phyloP scores from a whole-genome alignment of 2,888 invertebrate genomes.

The Cosmopolites sordidus region DNA sequence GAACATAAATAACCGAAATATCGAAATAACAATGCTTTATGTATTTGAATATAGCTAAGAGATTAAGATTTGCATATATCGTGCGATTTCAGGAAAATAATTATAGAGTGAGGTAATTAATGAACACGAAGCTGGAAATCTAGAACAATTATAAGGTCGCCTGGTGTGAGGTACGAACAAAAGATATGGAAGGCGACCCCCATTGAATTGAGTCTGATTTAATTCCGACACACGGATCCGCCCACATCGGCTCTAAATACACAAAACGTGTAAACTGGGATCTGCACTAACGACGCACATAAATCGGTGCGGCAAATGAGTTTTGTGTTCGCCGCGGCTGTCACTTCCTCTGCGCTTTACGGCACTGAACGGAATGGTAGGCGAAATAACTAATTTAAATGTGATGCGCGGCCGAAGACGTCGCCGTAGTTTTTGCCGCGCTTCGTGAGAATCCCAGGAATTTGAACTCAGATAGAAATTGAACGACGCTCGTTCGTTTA shows the following conservation, averaged over 20 bases:
- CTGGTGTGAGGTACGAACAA: too few relatives aligned
- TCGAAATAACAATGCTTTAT: too few relatives aligned
- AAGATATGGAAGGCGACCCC: too few relatives aligned
- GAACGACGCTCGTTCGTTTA: constrained; percentile 7
- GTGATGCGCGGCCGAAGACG: too few relatives aligned
- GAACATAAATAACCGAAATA: too few relatives aligned
- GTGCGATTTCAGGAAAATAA: too few relatives aligned
- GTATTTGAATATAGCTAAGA: too few relatives aligned
- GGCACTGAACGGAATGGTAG: constrained; percentile 14
- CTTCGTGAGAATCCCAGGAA: constrained; percentile 23
- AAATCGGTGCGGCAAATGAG: constrained; percentile 26
- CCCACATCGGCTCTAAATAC: constrained; percentile 1
- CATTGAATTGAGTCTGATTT: too few relatives aligned
- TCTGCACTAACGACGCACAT: constrained; percentile 23
- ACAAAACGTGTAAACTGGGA: constrained; percentile 5
- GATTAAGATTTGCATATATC: too few relatives aligned
- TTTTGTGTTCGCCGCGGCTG: constrained; percentile 18
- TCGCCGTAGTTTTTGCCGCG: constrained; percentile 8
- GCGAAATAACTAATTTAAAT: constrained; percentile 21
- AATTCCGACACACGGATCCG: background rate
- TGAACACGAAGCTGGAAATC: too few relatives aligned
- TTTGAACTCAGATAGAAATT: constrained; percentile 19
- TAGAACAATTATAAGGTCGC: too few relatives aligned
- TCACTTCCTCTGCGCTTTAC: constrained; percentile 15
- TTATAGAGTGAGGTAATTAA: too few relatives aligned